These are phyloP conservation scores for Pantherophis alleghaniensis DNA, from an alignment of 2,797 vertebrate genomes.

Conservation along the genomic window DNA sequence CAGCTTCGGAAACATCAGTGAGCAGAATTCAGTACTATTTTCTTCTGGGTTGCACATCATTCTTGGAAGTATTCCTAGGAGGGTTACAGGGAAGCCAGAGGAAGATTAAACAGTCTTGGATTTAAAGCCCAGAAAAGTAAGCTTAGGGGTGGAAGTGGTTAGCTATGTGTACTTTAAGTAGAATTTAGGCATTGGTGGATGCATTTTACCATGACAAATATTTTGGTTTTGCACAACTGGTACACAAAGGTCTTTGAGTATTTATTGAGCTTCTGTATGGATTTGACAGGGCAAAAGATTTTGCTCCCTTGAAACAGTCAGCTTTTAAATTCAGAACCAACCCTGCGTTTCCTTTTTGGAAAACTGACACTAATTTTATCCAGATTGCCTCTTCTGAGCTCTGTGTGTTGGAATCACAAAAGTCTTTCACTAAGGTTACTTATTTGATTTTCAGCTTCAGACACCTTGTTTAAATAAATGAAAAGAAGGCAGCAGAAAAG, in stretches of 20 bases:
- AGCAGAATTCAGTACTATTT: neutral
- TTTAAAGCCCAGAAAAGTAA: neutral
- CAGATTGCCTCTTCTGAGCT: slow-evolving; percentile 54
- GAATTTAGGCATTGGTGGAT: neutral
- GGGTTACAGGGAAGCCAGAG: neutral
- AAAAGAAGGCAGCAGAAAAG: neutral
- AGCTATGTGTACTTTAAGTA: neutral
- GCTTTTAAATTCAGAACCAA: slow-evolving; percentile 40
- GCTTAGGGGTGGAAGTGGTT: neutral
- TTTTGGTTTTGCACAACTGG: neutral
- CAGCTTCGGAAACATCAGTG: neutral
- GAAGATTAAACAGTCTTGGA: neutral
- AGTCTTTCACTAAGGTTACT: slow-evolving; percentile 36
- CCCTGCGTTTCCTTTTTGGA: slow-evolving; percentile 31
- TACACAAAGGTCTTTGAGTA: neutral
- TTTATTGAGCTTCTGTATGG: neutral
- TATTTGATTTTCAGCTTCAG: slow-evolving; percentile 47
- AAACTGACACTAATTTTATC: slow-evolving; percentile 55
- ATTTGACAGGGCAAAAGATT: neutral
- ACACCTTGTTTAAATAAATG: slow-evolving; percentile 30
- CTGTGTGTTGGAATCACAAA: slow-evolving; percentile 43
- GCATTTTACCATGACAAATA: neutral
- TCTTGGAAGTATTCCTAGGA: neutral
- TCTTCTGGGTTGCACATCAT: neutral
- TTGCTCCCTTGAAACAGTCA: slow-evolving; percentile 28